Evolutionary conservation across 1,140 invertebrate species (phyloP), one percentile per base, ranked within the genome.

Genomic region (Halyomorpha halys): DNA sequence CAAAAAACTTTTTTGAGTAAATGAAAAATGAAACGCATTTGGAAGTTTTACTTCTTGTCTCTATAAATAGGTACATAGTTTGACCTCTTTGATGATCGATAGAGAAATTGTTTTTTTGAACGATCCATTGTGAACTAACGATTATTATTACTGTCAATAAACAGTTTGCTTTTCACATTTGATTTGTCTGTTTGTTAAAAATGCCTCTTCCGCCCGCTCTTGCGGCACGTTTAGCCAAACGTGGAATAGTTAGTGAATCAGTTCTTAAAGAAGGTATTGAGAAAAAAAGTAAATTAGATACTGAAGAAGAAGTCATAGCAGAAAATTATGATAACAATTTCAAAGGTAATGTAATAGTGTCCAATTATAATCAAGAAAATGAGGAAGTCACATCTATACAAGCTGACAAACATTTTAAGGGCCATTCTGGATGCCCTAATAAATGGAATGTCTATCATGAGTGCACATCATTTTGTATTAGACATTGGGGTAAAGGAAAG

Each of bases 371-470:
- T 18, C 59, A 54, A 16, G 53, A 18, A 15, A 56, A 63, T 34
- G 65, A 64, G 47, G 62, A 65, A 62, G n/a, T 63, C 13, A 44
- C 65, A 15, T 64, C 65, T 3, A 34, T 47, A 11, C 54, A 60
- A 45, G 54, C 49, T 14, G 65, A 66, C 9, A 66, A 66, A 61
- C 54, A 69, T 68, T 73, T 73, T 61, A 64, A 80, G 75, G 83
- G 84, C 34, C 85, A 85, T 68, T 82, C 81, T 69, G 87, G 89
- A 5, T 99, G 97, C 75, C 97, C 97, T 3, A 98, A 98, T 73
- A 97, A 95, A 76, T 89, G 83, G 70, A 99, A 98, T 73, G 87
- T 93, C 65, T 94, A 89, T 75, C 97, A 99, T 74, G 86, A 92
- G 67, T 99, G 97, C 76, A 83, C 82, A 2, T 81, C 83, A 25